These are phyloP conservation scores for Cylloceria caligata DNA, from an alignment of 2,888 invertebrate genomes.

Conservation along the genomic window DNA sequence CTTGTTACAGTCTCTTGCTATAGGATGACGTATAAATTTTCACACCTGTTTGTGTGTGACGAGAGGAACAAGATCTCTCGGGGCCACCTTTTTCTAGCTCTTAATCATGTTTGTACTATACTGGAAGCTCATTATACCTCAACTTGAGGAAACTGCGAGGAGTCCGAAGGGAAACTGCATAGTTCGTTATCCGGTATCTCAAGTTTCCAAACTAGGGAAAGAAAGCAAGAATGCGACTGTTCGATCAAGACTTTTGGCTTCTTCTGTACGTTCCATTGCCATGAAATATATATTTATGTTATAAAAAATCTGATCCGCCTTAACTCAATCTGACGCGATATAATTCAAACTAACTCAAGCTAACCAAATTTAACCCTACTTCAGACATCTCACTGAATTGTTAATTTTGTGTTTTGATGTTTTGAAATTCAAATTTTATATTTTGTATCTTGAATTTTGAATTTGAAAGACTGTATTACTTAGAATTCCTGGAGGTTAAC, in stretches of 20 bases:
- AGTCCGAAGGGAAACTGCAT: constrained; percentile 36
- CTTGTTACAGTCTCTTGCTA: background rate
- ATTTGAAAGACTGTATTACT: too few relatives aligned
- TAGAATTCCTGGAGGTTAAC: too few relatives aligned
- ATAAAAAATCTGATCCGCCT: too few relatives aligned
- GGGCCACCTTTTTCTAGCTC: constrained; percentile 40
- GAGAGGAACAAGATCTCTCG: constrained; percentile 29
- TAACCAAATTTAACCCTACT: too few relatives aligned
- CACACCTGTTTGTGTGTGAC: constrained; percentile 35
- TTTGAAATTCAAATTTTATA: too few relatives aligned
- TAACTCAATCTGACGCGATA: too few relatives aligned
- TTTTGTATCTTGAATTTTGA: too few relatives aligned
- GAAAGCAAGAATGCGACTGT: constrained; percentile 26
- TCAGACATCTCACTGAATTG: too few relatives aligned
- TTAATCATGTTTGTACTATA: constrained; percentile 17
- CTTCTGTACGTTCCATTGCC: constrained; percentile 5
- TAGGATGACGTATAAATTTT: constrained; percentile 56
- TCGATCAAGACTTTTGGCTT: constrained; percentile 27
- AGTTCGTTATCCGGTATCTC: constrained; percentile 36
- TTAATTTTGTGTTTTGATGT: too few relatives aligned
- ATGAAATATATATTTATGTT: background rate
- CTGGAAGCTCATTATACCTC: background rate
- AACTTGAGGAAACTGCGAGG: background rate
- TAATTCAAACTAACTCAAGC: too few relatives aligned
- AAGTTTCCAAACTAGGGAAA: constrained; percentile 45